Evolutionary conservation across 2,113 vertebrate species (phyloP), one percentile per base, ranked within the genome.

Genomic region (Dasypus novemcinctus): DNA sequence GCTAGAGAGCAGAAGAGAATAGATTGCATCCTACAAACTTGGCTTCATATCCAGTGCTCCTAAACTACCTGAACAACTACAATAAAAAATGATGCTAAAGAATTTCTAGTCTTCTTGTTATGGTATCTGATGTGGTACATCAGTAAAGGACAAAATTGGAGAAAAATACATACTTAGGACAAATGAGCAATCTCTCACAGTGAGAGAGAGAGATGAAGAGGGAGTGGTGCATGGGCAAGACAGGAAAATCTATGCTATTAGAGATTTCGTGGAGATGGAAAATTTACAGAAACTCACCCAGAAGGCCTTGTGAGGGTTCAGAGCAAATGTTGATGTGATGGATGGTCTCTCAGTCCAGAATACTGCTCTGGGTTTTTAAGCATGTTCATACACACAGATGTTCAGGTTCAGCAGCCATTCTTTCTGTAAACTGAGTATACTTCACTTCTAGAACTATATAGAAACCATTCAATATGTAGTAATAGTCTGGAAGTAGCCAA

Each of bases 401-500:
- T 88, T 93, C n/a, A 90, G 17, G 64, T 85, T 86, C 31, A 90
- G 43, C 10, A 2, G 1, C 0, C 1, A 49, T 91, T 96, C 63
- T 82, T 43, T 81, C 33, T 75, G 1, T 75, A 52, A 69, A 88
- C 85, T 15, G 21, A 76, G n/a, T 78, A 15, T 6, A 71, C 75
- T 49, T 80, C 69, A 90, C 54, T 79, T 79, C 59, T 6, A 75
- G 18, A 15, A 84, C 46, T 75, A 27, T 75, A 15, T 20, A 82
- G 69, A 49, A 85, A 63, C 27, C 61, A 89, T 96, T 52, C 93
- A 88, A 59, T n/a, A n/a, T 3, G 71, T 38, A 88, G 54, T 33
- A 72, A 59, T 91, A 88, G 82, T 64, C 36, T 43, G 21, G 15
- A 92, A 97, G 90, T 83, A 43, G 54, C 29, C 86, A 93, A 93